A percentile compares a stretch with the other conserved stretches of the same genome.
Conservation (phyloP, 2,888 invertebrate species). For the Lysandra coridon region DNA sequence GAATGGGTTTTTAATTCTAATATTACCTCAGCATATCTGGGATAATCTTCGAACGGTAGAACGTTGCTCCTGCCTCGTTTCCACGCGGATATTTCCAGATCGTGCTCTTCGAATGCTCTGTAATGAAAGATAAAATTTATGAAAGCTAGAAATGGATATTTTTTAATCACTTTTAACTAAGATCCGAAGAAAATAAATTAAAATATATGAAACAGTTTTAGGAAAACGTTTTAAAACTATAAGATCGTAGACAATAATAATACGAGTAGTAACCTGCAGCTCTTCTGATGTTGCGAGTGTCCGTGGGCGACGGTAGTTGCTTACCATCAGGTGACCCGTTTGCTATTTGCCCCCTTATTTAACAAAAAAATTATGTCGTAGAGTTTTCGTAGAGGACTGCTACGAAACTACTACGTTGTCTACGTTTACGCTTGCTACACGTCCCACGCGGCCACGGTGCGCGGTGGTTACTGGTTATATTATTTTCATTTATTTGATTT, state of each 20-base stretch:
- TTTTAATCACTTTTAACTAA: neutral
- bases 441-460: too few species aligned
- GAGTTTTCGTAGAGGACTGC: neutral
- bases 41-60: constrained; percentile 81
- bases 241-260: neutral
- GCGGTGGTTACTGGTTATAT: too few species aligned
- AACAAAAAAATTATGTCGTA: neutral
- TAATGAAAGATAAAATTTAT: constrained; percentile 22
- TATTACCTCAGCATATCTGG: constrained; percentile 70
- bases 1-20: neutral
- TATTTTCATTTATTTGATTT: too few species aligned
- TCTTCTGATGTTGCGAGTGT: too few species aligned
- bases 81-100: constrained; percentile 40
- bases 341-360: too few species aligned
- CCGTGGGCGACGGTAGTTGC: too few species aligned
- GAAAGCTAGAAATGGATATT: neutral
- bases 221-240: neutral
- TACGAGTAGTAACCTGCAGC: neutral
- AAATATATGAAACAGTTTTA: neutral
- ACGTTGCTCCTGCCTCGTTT: constrained; percentile 38
- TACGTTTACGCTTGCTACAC: neutral
- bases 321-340: too few species aligned
- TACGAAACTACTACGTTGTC: neutral
- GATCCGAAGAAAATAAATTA: neutral
- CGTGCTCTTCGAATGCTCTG: constrained; percentile 44